Conservation (phyloP, 2,888 invertebrate species). For the Labia minor region DNA sequence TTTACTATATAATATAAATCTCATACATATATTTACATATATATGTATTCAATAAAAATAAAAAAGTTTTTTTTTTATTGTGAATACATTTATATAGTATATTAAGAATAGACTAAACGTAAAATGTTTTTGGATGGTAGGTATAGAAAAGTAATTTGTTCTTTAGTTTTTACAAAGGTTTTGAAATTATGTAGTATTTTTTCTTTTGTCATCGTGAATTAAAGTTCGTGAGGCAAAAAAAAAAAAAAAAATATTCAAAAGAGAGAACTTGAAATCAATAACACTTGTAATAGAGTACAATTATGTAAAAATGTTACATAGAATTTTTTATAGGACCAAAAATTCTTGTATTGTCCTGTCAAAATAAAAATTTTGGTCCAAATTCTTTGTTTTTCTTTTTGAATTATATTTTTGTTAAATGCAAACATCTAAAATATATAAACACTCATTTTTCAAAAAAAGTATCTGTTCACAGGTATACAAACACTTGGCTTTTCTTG, state of each 20-base stretch:
- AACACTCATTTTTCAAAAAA: not conserved
- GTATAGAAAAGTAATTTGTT: too few species aligned
- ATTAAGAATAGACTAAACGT: too few species aligned
- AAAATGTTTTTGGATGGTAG: too few species aligned
- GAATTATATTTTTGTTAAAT: too few species aligned
- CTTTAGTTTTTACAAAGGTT: not conserved
- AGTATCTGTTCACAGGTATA: not conserved
- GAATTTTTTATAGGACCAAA: not conserved
- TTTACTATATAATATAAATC: not conserved
- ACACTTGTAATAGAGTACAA: not conserved
- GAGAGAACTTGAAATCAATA: not conserved
- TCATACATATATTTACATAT: not conserved
- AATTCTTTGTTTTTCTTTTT: slow-evolving; percentile 3
- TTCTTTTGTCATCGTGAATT: too few species aligned
- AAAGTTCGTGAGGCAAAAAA: not conserved
- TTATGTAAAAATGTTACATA: not conserved
- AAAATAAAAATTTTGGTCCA: slow-evolving; percentile 4
- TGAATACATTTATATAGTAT: too few species aligned
- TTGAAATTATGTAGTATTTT: too few species aligned
- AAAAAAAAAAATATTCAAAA: not conserved
- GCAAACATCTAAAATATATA: slow-evolving; percentile 5
- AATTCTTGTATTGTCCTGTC: not conserved
- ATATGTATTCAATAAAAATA: not conserved
- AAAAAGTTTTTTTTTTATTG: too few species aligned
- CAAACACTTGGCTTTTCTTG: not conserved